A percentile compares a stretch with the other conserved stretches of the same genome.
Evolutionary conservation across 2,888 invertebrate species (phyloP).

Genomic region (Limnephilus lunatus): DNA sequence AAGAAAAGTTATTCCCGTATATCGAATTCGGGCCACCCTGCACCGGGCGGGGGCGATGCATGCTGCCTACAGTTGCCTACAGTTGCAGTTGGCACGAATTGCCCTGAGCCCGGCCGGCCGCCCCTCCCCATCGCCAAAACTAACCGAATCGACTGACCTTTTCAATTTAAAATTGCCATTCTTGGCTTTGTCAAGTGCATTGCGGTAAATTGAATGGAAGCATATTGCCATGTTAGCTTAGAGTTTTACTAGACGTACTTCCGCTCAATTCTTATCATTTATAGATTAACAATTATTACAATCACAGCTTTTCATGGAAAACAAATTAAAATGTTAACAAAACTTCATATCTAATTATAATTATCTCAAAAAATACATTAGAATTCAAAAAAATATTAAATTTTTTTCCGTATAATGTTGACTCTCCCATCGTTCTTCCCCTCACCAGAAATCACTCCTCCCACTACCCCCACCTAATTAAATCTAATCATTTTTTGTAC

Average conservation of each 20-base stretch:
- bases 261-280: background rate
- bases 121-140: conserved; percentile 27
- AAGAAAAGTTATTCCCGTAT: conserved; percentile 7
- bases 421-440: too few relatives aligned
- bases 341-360: too few relatives aligned
- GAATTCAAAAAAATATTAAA: too few relatives aligned
- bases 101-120: background rate
- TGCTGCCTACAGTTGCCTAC: background rate
- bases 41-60: background rate
- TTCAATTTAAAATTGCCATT: conserved; percentile 64
- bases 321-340: too few relatives aligned
- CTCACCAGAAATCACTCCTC: too few relatives aligned
- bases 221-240: background rate
- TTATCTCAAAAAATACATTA: too few relatives aligned
- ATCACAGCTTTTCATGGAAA: too few relatives aligned
- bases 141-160: conserved; percentile 60
- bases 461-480: too few relatives aligned
- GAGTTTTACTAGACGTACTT: background rate
- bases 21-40: conserved; percentile 36
- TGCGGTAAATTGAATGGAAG: conserved; percentile 54
- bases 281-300: too few relatives aligned
- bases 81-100: conserved; percentile 49
- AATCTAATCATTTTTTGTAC: too few relatives aligned
- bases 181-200: conserved; percentile 60
- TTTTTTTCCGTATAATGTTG: too few relatives aligned